phyloP scores from a whole-genome alignment of 2,888 invertebrate species.

The Melieria crassipennis region DNA sequence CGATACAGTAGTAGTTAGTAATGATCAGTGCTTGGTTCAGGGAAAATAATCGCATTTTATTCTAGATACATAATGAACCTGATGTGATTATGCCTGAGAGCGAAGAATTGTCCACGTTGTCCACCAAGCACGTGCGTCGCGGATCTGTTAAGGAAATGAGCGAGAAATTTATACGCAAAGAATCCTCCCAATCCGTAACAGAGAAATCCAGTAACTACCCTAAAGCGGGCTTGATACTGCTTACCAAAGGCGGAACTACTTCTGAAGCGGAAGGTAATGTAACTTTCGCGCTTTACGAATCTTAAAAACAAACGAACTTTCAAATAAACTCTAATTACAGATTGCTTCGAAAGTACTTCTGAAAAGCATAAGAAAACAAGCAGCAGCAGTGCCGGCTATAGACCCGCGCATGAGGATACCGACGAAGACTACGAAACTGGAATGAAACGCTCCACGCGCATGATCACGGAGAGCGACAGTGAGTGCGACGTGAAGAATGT shows the following conservation, averaged over 20 bases:
- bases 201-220: conserved; percentile 68
- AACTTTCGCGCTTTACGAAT: background rate
- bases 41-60: background rate
- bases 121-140: conserved; percentile 68
- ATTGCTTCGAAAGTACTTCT: conserved; percentile 37
- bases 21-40: background rate
- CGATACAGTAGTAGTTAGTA: background rate
- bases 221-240: conserved; percentile 79
- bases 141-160: conserved; percentile 81
- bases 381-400: conserved; percentile 7
- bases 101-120: conserved; percentile 41
- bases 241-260: conserved; percentile 64
- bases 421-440: conserved; percentile 54
- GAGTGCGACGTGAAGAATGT: conserved; percentile 50
- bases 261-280: conserved; percentile 45
- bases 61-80: conserved; percentile 24
- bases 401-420: conserved; percentile 45
- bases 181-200: conserved; percentile 57
- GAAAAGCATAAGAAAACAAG: conserved; percentile 32
- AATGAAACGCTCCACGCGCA: conserved; percentile 38
- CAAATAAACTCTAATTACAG: conserved; percentile 20
- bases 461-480: conserved; percentile 42
- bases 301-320: background rate
- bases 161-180: conserved; percentile 80
- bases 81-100: conserved; percentile 25